Evolutionary conservation across 2,888 invertebrate genomes (phyloP), one percentile per base, ranked within the genome.

Genomic region (Pasiphila rectangulata): DNA sequence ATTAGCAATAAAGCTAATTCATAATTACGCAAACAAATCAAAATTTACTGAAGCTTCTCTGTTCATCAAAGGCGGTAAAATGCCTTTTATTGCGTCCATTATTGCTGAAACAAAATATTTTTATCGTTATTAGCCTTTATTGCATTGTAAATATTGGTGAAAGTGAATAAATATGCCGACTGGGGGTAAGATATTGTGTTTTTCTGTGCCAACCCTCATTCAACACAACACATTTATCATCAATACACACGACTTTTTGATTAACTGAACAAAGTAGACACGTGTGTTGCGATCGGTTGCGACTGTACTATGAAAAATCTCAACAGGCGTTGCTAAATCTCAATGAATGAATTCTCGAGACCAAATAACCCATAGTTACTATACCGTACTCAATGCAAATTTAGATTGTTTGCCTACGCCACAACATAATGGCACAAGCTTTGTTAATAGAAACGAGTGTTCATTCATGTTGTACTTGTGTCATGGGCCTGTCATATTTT

Each of bases 1-100:
- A 73, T 70, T 71, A 67, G 51, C 50, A 38, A 38, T 49, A 56
- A 56, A 61, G 49, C 61, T 69, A 66, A 73, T 68, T 64, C 64
- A 54, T 69, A 69, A 69, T 67, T 66, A 75, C 58, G 63, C 51
- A 62, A 64, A 66, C 68, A 67, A 64, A 72, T 67, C 64, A 67
- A 64, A 72, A 68, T 72, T 70, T 64, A 60, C 51, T 25, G 45
- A 46, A 46, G 29, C 54, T 57, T 56, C 56, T 61, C 51, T 55
- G 56, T 60, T 59, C 59, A 62, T 67, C 63, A 64, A 64, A 57
- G 38, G 40, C 64, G 55, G 66, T 69, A 66, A 65, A 64, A 57
- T 57, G 44, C 54, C 47, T 67, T 69, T 72, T 68, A 70, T 60
- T 44, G 55, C 56, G 29, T 44, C 59, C 67, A 69, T 69, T 67